These are phyloP conservation scores for Synanthedon vespiformis DNA, from an alignment of 2,888 invertebrate species.

Conservation along the genomic window DNA sequence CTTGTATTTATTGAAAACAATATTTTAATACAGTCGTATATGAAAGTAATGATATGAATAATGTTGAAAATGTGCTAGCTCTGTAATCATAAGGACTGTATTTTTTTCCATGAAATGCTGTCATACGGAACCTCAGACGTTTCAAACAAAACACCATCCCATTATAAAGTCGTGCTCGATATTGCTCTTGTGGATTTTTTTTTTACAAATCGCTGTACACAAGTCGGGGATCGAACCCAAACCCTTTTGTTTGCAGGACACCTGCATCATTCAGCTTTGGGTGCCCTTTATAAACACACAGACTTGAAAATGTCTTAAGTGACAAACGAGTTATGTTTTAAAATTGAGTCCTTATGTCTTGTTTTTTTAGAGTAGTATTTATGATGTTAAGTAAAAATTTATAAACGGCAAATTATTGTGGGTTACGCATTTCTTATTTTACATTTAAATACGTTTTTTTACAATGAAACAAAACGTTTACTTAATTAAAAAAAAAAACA, in stretches of 20 bases:
- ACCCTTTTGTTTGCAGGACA: slow-evolving; percentile 58
- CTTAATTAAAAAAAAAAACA: background rate
- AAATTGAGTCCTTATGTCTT: background rate
- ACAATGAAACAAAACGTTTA: background rate
- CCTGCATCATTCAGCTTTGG: slow-evolving; percentile 59
- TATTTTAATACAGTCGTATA: too few species aligned
- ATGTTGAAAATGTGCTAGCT: too few species aligned
- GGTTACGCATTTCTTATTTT: background rate
- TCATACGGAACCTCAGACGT: background rate
- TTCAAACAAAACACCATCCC: background rate
- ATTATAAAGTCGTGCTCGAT: background rate
- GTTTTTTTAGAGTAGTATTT: background rate
- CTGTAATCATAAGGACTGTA: too few species aligned
- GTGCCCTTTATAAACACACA: slow-evolving; percentile 46
- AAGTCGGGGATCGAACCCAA: slow-evolving; percentile 48
- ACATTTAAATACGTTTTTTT: background rate
- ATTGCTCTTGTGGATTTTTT: slow-evolving; percentile 7
- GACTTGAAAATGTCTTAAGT: slow-evolving; percentile 28
- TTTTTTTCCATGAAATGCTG: background rate
- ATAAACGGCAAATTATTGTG: background rate
- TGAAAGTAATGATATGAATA: too few species aligned
- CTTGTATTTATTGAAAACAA: too few species aligned
- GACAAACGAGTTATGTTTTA: background rate
- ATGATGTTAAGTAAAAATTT: background rate
- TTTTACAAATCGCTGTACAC: slow-evolving; percentile 46